A percentile compares a stretch with the other conserved stretches of the same genome.
These are phyloP conservation scores for Trachelus stipa DNA, from an alignment of 2,888 invertebrate species.

Conservation along the genomic window DNA sequence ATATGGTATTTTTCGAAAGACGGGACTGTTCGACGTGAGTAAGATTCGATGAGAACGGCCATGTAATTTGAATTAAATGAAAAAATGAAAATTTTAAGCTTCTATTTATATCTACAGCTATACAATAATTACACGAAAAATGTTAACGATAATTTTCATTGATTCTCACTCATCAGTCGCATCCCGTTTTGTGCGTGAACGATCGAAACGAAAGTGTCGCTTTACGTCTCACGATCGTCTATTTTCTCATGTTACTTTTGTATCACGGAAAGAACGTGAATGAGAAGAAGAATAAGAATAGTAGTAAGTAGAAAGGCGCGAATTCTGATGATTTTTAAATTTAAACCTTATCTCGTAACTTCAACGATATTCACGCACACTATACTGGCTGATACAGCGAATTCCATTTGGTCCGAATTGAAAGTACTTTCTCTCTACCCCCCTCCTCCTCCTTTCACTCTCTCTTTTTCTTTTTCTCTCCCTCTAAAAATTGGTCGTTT, in stretches of 20 bases:
- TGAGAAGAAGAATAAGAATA: not conserved
- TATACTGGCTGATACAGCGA: not conserved
- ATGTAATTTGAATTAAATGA: not conserved
- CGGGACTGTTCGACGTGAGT: constrained; percentile 15
- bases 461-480: not conserved
- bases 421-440: not conserved
- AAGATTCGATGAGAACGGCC: constrained; percentile 15
- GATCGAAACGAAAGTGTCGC: constrained; percentile 1
- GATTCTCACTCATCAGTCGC: constrained; percentile 6
- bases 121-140: constrained; percentile 3
- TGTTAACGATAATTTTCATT: constrained; percentile 21
- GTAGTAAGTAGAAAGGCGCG: not conserved
- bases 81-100: constrained; percentile 9
- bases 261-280: not conserved
- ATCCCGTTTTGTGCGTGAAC: constrained; percentile 7
- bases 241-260: constrained; percentile 5
- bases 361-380: not conserved
- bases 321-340: not conserved
- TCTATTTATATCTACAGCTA: constrained; percentile 20
- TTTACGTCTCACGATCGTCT: constrained; percentile 12
- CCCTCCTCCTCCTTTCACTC: not conserved
- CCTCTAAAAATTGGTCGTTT: not conserved
- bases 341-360: not conserved
- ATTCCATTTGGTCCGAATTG: not conserved
- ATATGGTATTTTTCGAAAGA: not conserved